Evolutionary conservation across 2,797 vertebrate genomes (phyloP), one percentile per base, ranked within the genome.

Genomic region (Eleutherodactylus coqui): DNA sequence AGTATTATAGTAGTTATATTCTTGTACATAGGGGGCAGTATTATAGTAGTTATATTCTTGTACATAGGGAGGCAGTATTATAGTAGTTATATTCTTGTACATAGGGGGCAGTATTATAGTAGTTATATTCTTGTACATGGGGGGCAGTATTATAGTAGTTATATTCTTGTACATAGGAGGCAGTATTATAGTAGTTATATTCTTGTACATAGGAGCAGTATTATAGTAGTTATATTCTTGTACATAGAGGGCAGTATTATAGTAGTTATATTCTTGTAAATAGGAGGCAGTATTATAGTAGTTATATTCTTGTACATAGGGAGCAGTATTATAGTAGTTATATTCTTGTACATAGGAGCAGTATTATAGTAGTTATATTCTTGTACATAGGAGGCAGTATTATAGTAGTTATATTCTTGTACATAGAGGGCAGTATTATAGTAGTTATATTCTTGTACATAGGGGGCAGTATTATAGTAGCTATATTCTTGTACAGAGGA

Each of bases 321-420:
- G 60, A 16, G 64, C 64, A 69, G 64, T 69, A 69, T 69, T 69
- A 69, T 69, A 69, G 64, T 69, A 69, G 64, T 69, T 69, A 69
- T 69, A 69, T 69, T 69, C 32, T 38, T 69, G 17, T 69, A 69
- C 17, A 69, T 69, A 69, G 64, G 64, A 21, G 62, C 64, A 67
- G 64, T 67, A 67, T 36, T 67, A 67, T 67, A 67, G 60, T 64
- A 64, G 60, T 34, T 64, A 64, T 64, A 64, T 64, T 64, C 60
- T 34, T 64, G 60, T 64, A 67, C n/a, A 36, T 67, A 67, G 64
- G 64, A 10, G 60, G 58, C 24, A 58, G 55, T n/a, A 27, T 60
- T 60, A 60, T 11, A 60, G 55, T 60, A 51, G 49, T 51, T 51
- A 51, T 51, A 51, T 51, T 51, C 49, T 51, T 51, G 49, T 51